These are phyloP conservation scores for Pachycephala philippinensis DNA, from an alignment of 2,113 vertebrate species.

Conservation along the genomic window DNA sequence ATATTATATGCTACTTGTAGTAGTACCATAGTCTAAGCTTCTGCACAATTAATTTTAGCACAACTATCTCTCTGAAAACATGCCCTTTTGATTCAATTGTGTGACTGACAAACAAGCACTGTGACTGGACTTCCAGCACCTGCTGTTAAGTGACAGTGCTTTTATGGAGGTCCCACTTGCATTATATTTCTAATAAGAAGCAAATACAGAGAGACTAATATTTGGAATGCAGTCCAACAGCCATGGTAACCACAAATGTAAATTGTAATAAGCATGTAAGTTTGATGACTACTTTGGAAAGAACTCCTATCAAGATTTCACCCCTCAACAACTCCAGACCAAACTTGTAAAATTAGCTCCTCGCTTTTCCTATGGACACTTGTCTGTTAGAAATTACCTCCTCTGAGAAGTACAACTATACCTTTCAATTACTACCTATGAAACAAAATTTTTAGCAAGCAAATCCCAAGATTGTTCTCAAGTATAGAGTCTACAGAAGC, in stretches of 20 bases:
- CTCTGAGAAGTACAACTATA: background rate
- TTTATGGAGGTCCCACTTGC: background rate
- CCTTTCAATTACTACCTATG: background rate
- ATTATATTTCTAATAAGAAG: background rate
- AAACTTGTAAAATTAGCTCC: background rate
- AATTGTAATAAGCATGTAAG: background rate
- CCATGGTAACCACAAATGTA: background rate
- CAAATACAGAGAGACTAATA: background rate
- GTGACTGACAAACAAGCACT: background rate
- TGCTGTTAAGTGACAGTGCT: background rate
- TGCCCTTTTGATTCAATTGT: background rate
- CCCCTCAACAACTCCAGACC: background rate
- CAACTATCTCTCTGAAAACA: background rate
- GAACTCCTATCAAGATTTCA: background rate
- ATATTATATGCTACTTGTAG: background rate
- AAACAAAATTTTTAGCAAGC: background rate
- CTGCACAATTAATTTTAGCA: background rate
- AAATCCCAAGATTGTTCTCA: background rate
- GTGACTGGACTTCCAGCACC: background rate
- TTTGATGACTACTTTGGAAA: background rate
- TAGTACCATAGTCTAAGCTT: background rate
- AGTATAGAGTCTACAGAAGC: background rate
- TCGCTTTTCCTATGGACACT: background rate
- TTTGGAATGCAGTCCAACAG: background rate
- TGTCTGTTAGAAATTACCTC: background rate